Evolutionary conservation across 1,140 invertebrate species (phyloP).

Genomic region (Zeugodacus cucurbitae): DNA sequence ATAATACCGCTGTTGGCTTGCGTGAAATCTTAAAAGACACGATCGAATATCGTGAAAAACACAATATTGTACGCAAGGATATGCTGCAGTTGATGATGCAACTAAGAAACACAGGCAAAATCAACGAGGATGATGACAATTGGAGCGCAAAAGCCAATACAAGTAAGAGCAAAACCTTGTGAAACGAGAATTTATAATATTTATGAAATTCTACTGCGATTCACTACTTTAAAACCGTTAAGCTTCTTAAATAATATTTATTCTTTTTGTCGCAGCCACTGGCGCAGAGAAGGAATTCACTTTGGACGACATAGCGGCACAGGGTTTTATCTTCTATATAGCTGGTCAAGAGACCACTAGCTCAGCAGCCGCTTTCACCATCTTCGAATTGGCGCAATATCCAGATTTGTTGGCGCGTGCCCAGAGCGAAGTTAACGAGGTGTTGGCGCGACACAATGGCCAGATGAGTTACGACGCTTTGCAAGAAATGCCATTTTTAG

Average conservation of each 20-base stretch:
- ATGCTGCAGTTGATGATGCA: slow-evolving; percentile 70
- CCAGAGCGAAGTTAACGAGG: slow-evolving; percentile 69
- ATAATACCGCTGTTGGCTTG: slow-evolving; percentile 46
- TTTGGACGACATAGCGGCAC: slow-evolving; percentile 68
- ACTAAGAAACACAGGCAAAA: slow-evolving; percentile 66
- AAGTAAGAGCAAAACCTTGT: background rate
- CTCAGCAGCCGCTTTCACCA: slow-evolving; percentile 70
- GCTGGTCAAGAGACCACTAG: slow-evolving; percentile 81
- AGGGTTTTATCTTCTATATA: slow-evolving; percentile 74
- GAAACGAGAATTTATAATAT: no score
- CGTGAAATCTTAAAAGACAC: slow-evolving; percentile 68
- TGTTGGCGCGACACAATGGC: slow-evolving; percentile 63
- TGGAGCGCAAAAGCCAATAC: slow-evolving; percentile 49
- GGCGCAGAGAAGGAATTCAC: slow-evolving; percentile 17
- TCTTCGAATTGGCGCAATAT: slow-evolving; percentile 72
- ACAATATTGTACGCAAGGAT: slow-evolving; percentile 68
- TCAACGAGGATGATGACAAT: slow-evolving; percentile 58
- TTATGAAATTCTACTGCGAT: no score
- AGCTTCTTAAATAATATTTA: no score
- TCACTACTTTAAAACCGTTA: no score
- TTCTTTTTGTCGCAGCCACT: background rate
- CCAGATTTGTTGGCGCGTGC: slow-evolving; percentile 71
- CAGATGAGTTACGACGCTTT: slow-evolving; percentile 69
- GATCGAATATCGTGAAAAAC: slow-evolving; percentile 67
- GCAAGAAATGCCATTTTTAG: slow-evolving; percentile 70